Evolutionary conservation across 2,113 vertebrate genomes (phyloP).

Genomic region (Megatriorchis doriae): DNA sequence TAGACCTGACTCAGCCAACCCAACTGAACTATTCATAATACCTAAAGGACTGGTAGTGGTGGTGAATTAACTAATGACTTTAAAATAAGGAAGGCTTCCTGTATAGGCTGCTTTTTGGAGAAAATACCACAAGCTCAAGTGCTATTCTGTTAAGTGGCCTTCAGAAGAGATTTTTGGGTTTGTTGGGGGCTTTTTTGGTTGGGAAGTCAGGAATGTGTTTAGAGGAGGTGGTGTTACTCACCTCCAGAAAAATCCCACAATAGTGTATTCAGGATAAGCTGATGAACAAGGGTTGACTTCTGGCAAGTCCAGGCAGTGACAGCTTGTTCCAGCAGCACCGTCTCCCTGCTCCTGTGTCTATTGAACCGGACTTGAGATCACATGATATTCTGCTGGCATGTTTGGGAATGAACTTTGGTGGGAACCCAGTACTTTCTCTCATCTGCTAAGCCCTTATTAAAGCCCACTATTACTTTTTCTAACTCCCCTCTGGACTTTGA

Average conservation of each 20-base stretch:
- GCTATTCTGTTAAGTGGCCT: background rate
- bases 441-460: constrained; percentile 22
- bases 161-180: background rate
- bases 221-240: background rate
- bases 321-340: background rate
- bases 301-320: background rate
- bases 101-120: background rate
- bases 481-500: constrained; percentile 16
- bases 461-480: background rate
- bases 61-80: background rate
- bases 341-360: background rate
- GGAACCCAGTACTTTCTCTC: background rate
- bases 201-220: background rate
- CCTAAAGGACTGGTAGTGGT: background rate
- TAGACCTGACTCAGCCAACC: background rate
- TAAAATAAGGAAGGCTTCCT: background rate
- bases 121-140: background rate
- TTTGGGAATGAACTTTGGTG: background rate
- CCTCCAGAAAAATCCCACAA: background rate
- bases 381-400: background rate
- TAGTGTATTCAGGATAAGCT: background rate
- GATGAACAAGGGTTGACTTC: background rate
- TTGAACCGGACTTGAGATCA: background rate
- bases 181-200: background rate
- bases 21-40: background rate